Percentiles rank a stretch among this genome's conserved stretches.
These are phyloP conservation scores for Pyxicephalus adspersus DNA, from an alignment of 2,113 vertebrate genomes.

Conservation along the genomic window DNA sequence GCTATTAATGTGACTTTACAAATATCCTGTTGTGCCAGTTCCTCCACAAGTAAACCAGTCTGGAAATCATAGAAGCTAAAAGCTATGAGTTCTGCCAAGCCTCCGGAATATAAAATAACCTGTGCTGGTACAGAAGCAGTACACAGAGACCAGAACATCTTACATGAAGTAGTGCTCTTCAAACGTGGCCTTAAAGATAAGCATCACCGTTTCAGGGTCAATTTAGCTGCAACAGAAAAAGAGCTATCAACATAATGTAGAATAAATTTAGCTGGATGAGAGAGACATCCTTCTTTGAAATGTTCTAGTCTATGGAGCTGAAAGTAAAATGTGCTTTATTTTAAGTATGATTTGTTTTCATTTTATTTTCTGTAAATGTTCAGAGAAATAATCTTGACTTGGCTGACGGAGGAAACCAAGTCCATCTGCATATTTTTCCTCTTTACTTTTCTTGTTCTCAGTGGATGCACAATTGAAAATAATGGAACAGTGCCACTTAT, in stretches of 20 bases:
- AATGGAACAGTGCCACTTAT: not conserved
- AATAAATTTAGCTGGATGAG: constrained; percentile 15
- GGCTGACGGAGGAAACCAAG: not conserved
- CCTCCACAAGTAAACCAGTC: constrained; percentile 23
- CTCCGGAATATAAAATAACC: constrained; percentile 38
- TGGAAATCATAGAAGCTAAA: constrained; percentile 35
- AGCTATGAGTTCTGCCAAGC: constrained; percentile 42
- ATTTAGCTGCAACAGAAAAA: constrained; percentile 14
- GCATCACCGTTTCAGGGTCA: constrained; percentile 31
- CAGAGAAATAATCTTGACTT: not conserved
- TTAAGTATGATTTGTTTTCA: constrained; percentile 1
- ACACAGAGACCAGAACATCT: constrained; percentile 27
- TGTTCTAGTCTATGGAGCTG: not conserved
- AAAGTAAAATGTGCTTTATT: not conserved
- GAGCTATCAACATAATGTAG: constrained; percentile 29
- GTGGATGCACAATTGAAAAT: not conserved
- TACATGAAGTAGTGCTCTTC: constrained; percentile 28
- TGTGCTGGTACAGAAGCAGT: constrained; percentile 10
- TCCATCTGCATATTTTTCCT: not conserved
- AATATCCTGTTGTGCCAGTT: constrained; percentile 28
- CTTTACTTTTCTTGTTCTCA: not conserved
- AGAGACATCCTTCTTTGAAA: not conserved
- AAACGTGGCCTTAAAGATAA: constrained; percentile 25
- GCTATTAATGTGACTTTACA: constrained; percentile 43
- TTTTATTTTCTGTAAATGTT: not conserved